phyloP scores from a whole-genome alignment of 2,888 invertebrate genomes.

The Drosophila algonquin region DNA sequence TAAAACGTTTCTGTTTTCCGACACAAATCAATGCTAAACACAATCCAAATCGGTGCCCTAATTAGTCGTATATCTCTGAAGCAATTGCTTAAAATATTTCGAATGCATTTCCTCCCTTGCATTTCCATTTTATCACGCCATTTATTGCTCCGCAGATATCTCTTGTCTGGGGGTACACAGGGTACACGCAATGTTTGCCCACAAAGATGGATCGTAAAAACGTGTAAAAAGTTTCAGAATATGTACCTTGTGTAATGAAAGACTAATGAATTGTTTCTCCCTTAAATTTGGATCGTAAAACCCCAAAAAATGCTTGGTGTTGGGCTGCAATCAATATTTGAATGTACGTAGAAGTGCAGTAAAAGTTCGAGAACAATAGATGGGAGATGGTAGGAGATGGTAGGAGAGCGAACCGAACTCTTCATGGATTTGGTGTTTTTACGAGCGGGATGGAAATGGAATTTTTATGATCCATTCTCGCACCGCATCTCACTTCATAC shows the following conservation, averaged over 20 bases:
- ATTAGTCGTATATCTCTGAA: neutral
- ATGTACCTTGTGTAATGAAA: slow-evolving; percentile 1
- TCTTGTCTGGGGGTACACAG: neutral
- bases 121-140: neutral
- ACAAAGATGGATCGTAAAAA: slow-evolving; percentile 35
- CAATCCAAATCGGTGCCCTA: neutral
- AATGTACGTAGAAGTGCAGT: slow-evolving; percentile 6
- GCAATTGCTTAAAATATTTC: neutral
- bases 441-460: slow-evolving; percentile 22
- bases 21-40: too few species aligned
- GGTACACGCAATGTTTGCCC: slow-evolving; percentile 35
- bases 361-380: slow-evolving; percentile 2
- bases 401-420: neutral
- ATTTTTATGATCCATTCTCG: slow-evolving; percentile 25
- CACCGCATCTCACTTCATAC: slow-evolving; percentile 2
- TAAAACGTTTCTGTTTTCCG: too few species aligned
- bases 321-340: neutral
- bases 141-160: slow-evolving; percentile 22
- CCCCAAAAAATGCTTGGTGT: slow-evolving; percentile 2
- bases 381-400: neutral
- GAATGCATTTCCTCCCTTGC: neutral
- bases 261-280: slow-evolving; percentile 35
- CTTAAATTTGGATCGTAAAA: slow-evolving; percentile 22
- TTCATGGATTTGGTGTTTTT: slow-evolving; percentile 25
- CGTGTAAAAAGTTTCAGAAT: slow-evolving; percentile 25